Conservation (phyloP, 2,888 invertebrate species). For the Drosophila pseudotakahashii region DNA sequence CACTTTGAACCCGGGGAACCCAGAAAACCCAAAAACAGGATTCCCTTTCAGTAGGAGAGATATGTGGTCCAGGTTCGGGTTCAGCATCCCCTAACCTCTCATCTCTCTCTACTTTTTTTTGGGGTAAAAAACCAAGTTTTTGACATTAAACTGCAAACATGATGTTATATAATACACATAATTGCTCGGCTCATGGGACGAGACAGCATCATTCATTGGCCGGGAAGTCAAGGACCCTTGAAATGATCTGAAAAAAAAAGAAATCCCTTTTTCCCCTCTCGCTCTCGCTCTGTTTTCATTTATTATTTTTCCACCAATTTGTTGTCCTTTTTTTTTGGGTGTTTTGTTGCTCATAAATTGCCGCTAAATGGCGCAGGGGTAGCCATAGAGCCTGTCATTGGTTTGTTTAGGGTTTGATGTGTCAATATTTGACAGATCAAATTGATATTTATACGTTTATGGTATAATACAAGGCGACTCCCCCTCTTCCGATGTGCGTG, state of each 20-base stretch:
- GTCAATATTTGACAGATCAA: constrained; percentile 82
- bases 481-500: constrained; percentile 14
- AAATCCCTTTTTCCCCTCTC: constrained; percentile 47
- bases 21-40: constrained; percentile 13
- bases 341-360: constrained; percentile 79
- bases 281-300: constrained; percentile 58
- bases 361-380: constrained; percentile 66
- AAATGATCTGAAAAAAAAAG: constrained; percentile 78
- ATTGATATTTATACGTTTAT: constrained; percentile 78
- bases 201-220: constrained; percentile 46
- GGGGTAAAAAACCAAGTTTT: constrained; percentile 81
- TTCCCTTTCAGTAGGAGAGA: constrained; percentile 7
- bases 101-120: constrained; percentile 67
- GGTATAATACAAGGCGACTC: constrained; percentile 40
- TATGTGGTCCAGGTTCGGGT: constrained; percentile 2
- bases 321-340: constrained; percentile 62
- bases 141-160: constrained; percentile 82
- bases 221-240: constrained; percentile 83
- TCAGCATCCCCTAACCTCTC: constrained; percentile 73
- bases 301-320: constrained; percentile 72
- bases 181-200: constrained; percentile 56
- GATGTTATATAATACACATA: constrained; percentile 78
- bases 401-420: constrained; percentile 83
- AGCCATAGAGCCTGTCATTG: constrained; percentile 71
- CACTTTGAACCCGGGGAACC: constrained; percentile 70